Evolutionary conservation across 2,113 vertebrate species (phyloP), one percentile per base, ranked within the genome.

Genomic region (Irena cyanogastra): DNA sequence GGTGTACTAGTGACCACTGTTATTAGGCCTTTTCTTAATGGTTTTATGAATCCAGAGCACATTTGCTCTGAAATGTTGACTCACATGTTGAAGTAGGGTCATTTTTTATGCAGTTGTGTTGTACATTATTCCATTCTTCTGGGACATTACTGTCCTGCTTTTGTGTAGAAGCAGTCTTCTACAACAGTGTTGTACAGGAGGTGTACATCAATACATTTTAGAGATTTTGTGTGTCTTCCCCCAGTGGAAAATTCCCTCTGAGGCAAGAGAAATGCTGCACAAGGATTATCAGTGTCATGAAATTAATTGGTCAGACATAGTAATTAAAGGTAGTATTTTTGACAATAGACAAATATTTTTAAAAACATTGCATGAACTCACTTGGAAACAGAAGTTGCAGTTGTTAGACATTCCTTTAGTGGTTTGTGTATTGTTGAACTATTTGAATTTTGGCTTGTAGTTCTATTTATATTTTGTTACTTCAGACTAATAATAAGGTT

Each of bases 101-200:
- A 7, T 54, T 81, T 72, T 75, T 68, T 69, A 4, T 70, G 59
- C 60, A 78, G 10, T 70, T 5, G 3, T 47, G 17, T 71, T 84
- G 18, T 17, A 12, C 59, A 7, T 33, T 3, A 33, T 57, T 69
- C 30, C 4, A 15, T 44, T 79, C 47, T 49, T 16, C 6, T 16
- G 3, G 1, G 52, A 12, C 6, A 2, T 50, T 20, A 45, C 4
- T 35, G 13, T 54, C 6, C 33, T 79, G 30, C 31, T 80, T 63
- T 69, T 89, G 37, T 50, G 28, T 35, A 66, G 57, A 42, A 82
- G 16, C 23, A 57, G 28, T 82, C 19, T 71, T 60, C 59, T 64
- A 12, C 14, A 35, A 10, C 9, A 5, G 1, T 39, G 1, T 84
- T 74, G 10, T 71, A 3, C 10, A 52, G 9, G 3, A 7, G 4